A percentile compares a stretch with the other conserved stretches of the same genome.
These are phyloP conservation scores for Drosophila demipolita DNA, from an alignment of 2,888 invertebrate genomes.

Conservation along the genomic window DNA sequence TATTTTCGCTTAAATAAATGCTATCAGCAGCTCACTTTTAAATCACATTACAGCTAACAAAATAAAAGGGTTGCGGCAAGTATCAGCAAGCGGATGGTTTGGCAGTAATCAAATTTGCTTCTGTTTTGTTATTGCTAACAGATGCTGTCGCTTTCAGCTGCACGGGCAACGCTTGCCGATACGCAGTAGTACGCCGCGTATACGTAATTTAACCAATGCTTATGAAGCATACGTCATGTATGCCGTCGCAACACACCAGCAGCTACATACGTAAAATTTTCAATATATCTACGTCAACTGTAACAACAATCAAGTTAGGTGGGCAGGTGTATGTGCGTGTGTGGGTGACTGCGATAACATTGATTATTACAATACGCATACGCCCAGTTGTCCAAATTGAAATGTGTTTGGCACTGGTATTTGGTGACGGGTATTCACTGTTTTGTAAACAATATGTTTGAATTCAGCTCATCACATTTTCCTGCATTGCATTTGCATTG, in stretches of 20 bases:
- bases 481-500: background rate
- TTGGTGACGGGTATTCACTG: slow-evolving; percentile 7
- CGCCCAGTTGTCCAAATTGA: slow-evolving; percentile 53
- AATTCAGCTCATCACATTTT: background rate
- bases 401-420: slow-evolving; percentile 15
- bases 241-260: slow-evolving; percentile 22
- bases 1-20: slow-evolving; percentile 70
- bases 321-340: background rate
- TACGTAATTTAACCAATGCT: slow-evolving; percentile 53
- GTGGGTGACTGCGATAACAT: slow-evolving; percentile 17
- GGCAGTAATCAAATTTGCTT: background rate
- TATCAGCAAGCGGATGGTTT: background rate
- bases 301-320: slow-evolving; percentile 6
- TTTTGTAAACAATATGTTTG: slow-evolving; percentile 25
- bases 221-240: slow-evolving; percentile 70
- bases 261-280: slow-evolving; percentile 6
- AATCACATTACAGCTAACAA: slow-evolving; percentile 58
- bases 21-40: slow-evolving; percentile 71
- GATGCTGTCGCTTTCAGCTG: slow-evolving; percentile 41
- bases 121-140: background rate
- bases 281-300: slow-evolving; percentile 48
- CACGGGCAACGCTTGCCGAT: slow-evolving; percentile 19
- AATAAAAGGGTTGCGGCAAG: background rate
- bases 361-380: slow-evolving; percentile 64
- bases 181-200: slow-evolving; percentile 35